These are phyloP conservation scores for Delia radicum DNA, from an alignment of 1,140 invertebrate species.

Conservation along the genomic window DNA sequence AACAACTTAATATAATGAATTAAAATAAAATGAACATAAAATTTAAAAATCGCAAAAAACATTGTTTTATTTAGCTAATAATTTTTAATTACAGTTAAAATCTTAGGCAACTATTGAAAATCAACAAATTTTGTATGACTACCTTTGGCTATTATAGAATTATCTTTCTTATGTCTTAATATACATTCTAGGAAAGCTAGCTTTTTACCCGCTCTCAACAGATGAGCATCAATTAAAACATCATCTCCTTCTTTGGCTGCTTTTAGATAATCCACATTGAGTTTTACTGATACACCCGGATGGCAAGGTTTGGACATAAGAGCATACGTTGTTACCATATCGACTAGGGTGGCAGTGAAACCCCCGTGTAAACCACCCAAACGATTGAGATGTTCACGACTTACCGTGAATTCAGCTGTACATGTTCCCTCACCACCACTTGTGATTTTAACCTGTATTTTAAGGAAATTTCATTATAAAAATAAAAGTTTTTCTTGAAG, in stretches of 20 bases:
- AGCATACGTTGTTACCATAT: constrained; percentile 79
- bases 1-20: constrained; percentile 6
- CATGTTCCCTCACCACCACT: constrained; percentile 67
- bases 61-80: background rate
- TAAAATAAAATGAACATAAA: constrained; percentile 1
- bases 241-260: constrained; percentile 74
- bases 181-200: constrained; percentile 81
- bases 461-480: background rate
- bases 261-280: constrained; percentile 74
- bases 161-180: constrained; percentile 66
- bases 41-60: background rate
- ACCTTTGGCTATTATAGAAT: constrained; percentile 73
- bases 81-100: background rate
- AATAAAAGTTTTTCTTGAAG: too few relatives aligned
- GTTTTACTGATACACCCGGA: constrained; percentile 73
- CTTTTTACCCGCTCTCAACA: constrained; percentile 73
- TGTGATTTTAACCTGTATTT: constrained; percentile 66
- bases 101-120: constrained; percentile 1
- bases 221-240: constrained; percentile 77
- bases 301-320: constrained; percentile 67
- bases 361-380: constrained; percentile 81
- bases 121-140: constrained; percentile 77
- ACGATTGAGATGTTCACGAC: constrained; percentile 74
- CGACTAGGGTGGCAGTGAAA: constrained; percentile 77
- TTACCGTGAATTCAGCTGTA: constrained; percentile 75